Evolutionary conservation across 2,797 vertebrate genomes (phyloP).

Genomic region (Paedocypris micromegethes): DNA sequence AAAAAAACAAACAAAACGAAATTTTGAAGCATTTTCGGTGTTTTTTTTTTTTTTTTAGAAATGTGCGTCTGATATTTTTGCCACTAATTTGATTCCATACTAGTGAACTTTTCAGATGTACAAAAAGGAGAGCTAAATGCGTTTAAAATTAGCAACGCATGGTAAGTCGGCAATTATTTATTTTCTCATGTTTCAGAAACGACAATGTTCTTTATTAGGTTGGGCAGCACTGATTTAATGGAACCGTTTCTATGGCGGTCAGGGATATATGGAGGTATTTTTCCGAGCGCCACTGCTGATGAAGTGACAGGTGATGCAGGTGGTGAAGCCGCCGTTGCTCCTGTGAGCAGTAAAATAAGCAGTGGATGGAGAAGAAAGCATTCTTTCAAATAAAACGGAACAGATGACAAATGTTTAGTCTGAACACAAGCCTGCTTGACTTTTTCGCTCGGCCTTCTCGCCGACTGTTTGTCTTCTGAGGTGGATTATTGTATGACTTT

Average conservation of each 20-base stretch:
- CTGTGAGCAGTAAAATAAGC: conserved; percentile 51
- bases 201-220: no score
- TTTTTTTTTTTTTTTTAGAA: no score
- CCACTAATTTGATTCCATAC: no score
- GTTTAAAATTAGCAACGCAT: no score
- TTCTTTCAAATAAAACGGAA: conserved; percentile 57
- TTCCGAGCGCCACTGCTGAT: conserved; percentile 52
- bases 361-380: conserved; percentile 51
- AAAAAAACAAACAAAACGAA: no score
- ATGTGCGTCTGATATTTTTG: no score
- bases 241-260: conserved; percentile 22
- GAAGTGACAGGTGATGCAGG: conserved; percentile 60
- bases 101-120: no score
- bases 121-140: no score
- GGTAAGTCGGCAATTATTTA: no score
- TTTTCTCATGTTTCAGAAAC: no score
- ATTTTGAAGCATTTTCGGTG: no score
- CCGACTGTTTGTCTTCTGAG: conserved; percentile 38
- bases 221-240: no score
- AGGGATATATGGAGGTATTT: conserved; percentile 45
- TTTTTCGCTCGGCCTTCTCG: conserved; percentile 41
- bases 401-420: conserved; percentile 58
- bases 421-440: conserved; percentile 53
- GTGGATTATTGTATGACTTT: not conserved
- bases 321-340: conserved; percentile 52